phyloP scores from a whole-genome alignment of 2,113 vertebrate species.

The Ascaphus truei region DNA sequence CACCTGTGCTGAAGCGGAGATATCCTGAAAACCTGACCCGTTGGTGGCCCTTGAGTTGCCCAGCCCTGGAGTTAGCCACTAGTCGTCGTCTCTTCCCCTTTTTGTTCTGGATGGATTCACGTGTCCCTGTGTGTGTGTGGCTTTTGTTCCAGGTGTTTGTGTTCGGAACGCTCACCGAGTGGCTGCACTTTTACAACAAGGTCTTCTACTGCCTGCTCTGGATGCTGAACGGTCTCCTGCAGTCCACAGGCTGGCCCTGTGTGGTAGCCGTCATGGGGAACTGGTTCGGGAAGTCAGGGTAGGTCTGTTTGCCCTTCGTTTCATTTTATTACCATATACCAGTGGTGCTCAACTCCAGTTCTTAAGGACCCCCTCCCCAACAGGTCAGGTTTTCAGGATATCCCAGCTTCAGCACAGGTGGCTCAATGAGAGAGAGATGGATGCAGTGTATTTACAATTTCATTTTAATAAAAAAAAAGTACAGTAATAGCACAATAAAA shows the following conservation, averaged over 20 bases:
- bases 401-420: too few relatives aligned
- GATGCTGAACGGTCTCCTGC: constrained; percentile 89
- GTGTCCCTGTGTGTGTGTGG: neutral
- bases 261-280: constrained; percentile 97
- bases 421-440: neutral
- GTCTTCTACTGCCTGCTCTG: constrained; percentile 86
- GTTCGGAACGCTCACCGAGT: constrained; percentile 89
- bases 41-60: too few relatives aligned
- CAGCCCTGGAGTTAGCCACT: too few relatives aligned
- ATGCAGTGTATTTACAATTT: neutral
- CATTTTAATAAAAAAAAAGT: too few relatives aligned
- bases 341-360: too few relatives aligned
- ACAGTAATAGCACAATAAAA: too few relatives aligned
- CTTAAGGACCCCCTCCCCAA: too few relatives aligned
- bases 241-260: constrained; percentile 94
- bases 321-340: too few relatives aligned
- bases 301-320: constrained; percentile 41
- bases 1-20: too few relatives aligned
- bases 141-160: constrained; percentile 65
- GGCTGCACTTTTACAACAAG: constrained; percentile 88
- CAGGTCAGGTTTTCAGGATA: too few relatives aligned
- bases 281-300: constrained; percentile 96
- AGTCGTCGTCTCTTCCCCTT: too few relatives aligned
- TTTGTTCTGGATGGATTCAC: neutral
- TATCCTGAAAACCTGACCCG: too few relatives aligned